A percentile compares a stretch with the other conserved stretches of the same genome.
Evolutionary conservation across 2,888 invertebrate species (phyloP).

Genomic region (Biston betularia): DNA sequence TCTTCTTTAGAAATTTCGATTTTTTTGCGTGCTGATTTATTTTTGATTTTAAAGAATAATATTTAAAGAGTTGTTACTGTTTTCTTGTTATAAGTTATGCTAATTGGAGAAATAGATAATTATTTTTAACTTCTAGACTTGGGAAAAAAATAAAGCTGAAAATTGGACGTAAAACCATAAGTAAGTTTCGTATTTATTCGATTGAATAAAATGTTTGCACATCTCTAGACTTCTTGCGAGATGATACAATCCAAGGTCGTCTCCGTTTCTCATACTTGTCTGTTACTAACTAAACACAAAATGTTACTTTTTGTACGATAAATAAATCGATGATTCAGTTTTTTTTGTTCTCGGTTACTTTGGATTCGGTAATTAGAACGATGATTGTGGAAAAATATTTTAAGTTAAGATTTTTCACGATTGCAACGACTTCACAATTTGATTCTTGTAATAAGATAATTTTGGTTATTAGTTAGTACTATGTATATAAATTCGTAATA

Average conservation of each 20-base stretch:
- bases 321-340: slow-evolving; percentile 15
- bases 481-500: no score
- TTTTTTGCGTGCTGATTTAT: no score
- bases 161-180: background rate
- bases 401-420: no score
- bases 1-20: no score
- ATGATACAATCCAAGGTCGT: slow-evolving; percentile 38
- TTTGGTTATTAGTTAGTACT: no score
- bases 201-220: slow-evolving; percentile 6
- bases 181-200: background rate
- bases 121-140: no score
- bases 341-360: slow-evolving; percentile 4
- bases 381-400: background rate
- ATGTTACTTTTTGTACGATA: slow-evolving; percentile 28
- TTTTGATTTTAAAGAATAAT: no score
- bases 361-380: background rate
- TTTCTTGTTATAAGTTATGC: no score
- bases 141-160: background rate
- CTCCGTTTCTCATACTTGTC: slow-evolving; percentile 29
- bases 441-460: no score
- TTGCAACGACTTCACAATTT: no score
- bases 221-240: slow-evolving; percentile 15
- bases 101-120: no score
- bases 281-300: slow-evolving; percentile 26
- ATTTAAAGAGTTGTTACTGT: no score